Percentiles rank a stretch among this genome's conserved stretches.
Conservation (phyloP, 2,113 vertebrate species). For the Podarcis raffonei region DNA sequence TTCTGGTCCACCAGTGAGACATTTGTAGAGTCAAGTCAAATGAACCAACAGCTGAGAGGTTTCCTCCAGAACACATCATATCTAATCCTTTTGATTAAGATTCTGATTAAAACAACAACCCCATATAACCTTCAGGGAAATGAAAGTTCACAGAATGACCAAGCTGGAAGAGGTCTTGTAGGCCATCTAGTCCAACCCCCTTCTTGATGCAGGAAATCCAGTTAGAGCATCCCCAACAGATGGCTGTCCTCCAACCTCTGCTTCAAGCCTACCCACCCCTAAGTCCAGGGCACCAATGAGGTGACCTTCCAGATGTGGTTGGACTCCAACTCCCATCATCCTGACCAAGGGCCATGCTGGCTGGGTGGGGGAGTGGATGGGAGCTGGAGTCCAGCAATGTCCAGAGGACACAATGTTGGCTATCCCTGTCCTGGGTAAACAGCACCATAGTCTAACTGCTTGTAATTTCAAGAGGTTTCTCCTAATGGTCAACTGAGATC, state of each 20-base stretch:
- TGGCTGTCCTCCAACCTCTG: too few species aligned
- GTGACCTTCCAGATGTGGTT: neutral
- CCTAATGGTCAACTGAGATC: neutral
- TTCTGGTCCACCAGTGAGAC: neutral
- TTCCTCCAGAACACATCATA: neutral
- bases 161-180: too few species aligned
- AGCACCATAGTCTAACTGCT: neutral
- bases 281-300: neutral
- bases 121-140: neutral
- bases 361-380: too few species aligned
- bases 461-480: neutral
- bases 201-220: too few species aligned
- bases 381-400: too few species aligned
- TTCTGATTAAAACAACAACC: neutral
- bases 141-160: too few species aligned
- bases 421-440: neutral
- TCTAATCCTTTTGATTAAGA: neutral
- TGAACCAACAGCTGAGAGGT: neutral
- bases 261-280: neutral
- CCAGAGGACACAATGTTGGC: neutral
- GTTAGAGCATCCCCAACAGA: too few species aligned
- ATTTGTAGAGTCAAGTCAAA: neutral
- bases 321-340: too few species aligned
- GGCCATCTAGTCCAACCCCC: too few species aligned
- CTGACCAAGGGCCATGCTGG: too few species aligned